phyloP scores from a whole-genome alignment of 2,888 invertebrate genomes.

The Formica aserva region DNA sequence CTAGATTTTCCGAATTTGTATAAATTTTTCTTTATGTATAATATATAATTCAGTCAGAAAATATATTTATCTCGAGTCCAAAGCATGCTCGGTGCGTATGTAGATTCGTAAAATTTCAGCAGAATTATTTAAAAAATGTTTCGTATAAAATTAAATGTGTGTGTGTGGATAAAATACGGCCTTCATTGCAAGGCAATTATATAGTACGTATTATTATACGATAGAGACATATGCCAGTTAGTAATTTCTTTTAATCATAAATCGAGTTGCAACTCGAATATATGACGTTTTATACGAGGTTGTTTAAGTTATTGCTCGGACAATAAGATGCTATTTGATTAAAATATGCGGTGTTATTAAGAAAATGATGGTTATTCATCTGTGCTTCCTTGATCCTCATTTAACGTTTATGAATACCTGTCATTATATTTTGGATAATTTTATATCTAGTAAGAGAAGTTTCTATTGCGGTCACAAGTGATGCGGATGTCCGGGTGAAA shows the following conservation, averaged over 20 bases:
- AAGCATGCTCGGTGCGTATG: neutral
- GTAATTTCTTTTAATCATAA: slow-evolving; percentile 16
- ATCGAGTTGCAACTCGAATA: neutral
- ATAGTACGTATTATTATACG: neutral
- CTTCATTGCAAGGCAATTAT: neutral
- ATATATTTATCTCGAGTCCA: neutral
- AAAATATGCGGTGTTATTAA: slow-evolving; percentile 17
- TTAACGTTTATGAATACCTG: slow-evolving; percentile 6
- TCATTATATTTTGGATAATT: slow-evolving; percentile 34
- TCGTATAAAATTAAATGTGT: slow-evolving; percentile 2
- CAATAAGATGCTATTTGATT: slow-evolving; percentile 29
- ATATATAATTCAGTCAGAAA: neutral
- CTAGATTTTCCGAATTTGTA: neutral
- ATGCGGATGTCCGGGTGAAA: slow-evolving; percentile 15
- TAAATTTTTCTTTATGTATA: neutral
- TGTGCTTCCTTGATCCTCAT: neutral
- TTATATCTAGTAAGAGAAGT: neutral
- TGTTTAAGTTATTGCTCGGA: slow-evolving; percentile 7
- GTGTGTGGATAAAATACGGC: no score
- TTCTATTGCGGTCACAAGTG: slow-evolving; percentile 20
- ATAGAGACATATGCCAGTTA: neutral
- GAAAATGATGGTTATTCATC: slow-evolving; percentile 25
- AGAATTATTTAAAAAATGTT: slow-evolving; percentile 7
- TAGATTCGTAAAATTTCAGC: neutral
- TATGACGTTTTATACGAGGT: slow-evolving; percentile 36